Evolutionary conservation across 2,888 invertebrate species (phyloP).

Genomic region (Xestobium rufovillosum): DNA sequence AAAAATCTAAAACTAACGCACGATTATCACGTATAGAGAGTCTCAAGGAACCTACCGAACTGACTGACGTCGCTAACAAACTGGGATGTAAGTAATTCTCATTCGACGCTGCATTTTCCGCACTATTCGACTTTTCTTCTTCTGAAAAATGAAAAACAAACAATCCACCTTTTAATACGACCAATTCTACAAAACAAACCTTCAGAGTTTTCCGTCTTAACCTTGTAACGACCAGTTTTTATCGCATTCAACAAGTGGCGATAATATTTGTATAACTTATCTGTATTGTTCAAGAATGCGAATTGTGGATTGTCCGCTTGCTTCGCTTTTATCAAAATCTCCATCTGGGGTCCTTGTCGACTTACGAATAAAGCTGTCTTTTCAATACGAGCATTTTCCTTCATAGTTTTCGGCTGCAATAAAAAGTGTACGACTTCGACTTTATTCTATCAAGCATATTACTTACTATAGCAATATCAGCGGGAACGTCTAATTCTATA

Average conservation of each 20-base stretch:
- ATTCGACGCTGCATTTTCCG: slow-evolving; percentile 50
- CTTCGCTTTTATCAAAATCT: slow-evolving; percentile 95
- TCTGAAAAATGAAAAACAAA: not conserved
- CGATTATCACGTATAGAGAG: slow-evolving; percentile 37
- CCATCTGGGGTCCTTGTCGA: slow-evolving; percentile 94
- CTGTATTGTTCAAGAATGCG: slow-evolving; percentile 82
- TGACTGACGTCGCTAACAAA: slow-evolving; percentile 51
- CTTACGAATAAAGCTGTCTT: slow-evolving; percentile 87
- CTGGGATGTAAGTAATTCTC: slow-evolving; percentile 82
- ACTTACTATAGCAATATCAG: slow-evolving; percentile 63
- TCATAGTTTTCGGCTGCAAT: slow-evolving; percentile 74
- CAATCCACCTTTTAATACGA: too few relatives aligned
- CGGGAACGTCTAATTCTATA: slow-evolving; percentile 66
- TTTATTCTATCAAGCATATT: slow-evolving; percentile 4
- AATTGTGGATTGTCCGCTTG: slow-evolving; percentile 92
- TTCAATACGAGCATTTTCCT: slow-evolving; percentile 89
- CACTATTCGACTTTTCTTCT: slow-evolving; percentile 35
- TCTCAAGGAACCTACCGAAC: slow-evolving; percentile 58
- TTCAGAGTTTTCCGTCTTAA: slow-evolving; percentile 37
- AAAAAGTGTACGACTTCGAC: slow-evolving; percentile 13
- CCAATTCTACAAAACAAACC: too few relatives aligned
- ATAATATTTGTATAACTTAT: slow-evolving; percentile 82
- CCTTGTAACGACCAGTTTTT: slow-evolving; percentile 56
- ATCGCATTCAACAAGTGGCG: slow-evolving; percentile 65
- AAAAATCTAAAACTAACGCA: not conserved